Evolutionary conservation across 1,140 invertebrate species (phyloP), one percentile per base, ranked within the genome.

Genomic region (Halesus radiatus): DNA sequence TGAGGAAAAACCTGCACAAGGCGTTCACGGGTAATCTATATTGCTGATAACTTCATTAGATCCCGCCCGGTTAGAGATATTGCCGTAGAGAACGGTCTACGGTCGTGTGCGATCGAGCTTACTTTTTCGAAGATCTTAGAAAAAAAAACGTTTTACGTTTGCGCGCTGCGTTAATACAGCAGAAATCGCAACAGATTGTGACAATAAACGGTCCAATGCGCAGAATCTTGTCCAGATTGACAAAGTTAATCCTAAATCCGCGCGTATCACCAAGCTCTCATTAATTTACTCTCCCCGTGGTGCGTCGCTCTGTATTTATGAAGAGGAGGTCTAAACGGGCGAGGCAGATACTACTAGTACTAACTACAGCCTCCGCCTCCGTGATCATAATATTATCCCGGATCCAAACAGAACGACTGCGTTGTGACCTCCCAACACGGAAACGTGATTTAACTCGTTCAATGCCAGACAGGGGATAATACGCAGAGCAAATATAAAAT

Each of bases 291-390:
- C 18, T 23, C 56, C 56, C 56, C 56, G 23, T 6, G 18, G 56
- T 20, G 56, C 56, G 18, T 60, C 56, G 56, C 56, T 60, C 56
- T 60, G 56, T 60, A 60, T 60, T 60, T 60, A 60, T 60, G 56
- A 60, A 60, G 56, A 60, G 56, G 15, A 20, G 56, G 56, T 60
- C 23, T 60, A 60, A 58, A 58, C 54, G 22, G 54, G n/a, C 56
- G 56, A 60, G 22, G 53, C 53, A 56, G 53, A 56, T 29, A 29
- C 26, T 32, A 32, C n/a, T n/a, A 7, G 32, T 32, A 32, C 32
- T 6, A 7, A 32, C 32, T 32, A 32, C 32, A 32, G 32, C 32
- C n/a, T n/a, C n/a, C n/a, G n/a, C n/a, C 18, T 22, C 56, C 56
- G 56, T 7, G 56, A 60, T 60, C 56, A 18, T 60, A 60, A 60